Evolutionary conservation across 2,113 vertebrate species (phyloP).

Genomic region (Campylomormyrus tamandua): DNA sequence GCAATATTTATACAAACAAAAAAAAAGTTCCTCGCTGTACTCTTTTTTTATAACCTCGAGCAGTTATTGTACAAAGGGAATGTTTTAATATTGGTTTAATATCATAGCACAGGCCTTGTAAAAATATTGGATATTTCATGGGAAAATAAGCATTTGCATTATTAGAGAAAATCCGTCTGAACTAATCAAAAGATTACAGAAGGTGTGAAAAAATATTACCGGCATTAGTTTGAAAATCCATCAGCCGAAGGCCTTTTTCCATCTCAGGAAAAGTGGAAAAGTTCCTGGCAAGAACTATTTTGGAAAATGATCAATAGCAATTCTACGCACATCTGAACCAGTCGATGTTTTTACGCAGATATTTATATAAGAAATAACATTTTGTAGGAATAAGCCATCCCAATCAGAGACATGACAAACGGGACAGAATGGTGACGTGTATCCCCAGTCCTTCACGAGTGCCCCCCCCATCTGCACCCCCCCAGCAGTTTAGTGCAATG

Average conservation of each 20-base stretch:
- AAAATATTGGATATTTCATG: conserved; percentile 13
- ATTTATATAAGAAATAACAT: neutral
- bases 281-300: neutral
- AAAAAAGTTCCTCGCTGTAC: neutral
- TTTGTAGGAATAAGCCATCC: neutral
- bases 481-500: conserved; percentile 13
- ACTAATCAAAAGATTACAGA: conserved; percentile 14
- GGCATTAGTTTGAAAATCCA: conserved; percentile 2
- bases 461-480: neutral
- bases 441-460: neutral
- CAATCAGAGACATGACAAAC: too few species aligned
- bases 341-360: neutral
- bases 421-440: neutral
- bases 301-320: neutral
- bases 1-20: conserved; percentile 14
- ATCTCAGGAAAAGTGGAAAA: neutral
- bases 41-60: conserved; percentile 10
- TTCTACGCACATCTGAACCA: neutral
- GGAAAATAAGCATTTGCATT: conserved; percentile 12
- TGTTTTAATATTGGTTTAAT: conserved; percentile 12
- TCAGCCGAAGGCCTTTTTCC: neutral
- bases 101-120: conserved; percentile 3
- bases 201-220: conserved; percentile 3
- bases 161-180: conserved; percentile 8
- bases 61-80: conserved; percentile 12